phyloP scores from a whole-genome alignment of 64 coral and sea anemone genomes.

The Montipora foliosa region DNA sequence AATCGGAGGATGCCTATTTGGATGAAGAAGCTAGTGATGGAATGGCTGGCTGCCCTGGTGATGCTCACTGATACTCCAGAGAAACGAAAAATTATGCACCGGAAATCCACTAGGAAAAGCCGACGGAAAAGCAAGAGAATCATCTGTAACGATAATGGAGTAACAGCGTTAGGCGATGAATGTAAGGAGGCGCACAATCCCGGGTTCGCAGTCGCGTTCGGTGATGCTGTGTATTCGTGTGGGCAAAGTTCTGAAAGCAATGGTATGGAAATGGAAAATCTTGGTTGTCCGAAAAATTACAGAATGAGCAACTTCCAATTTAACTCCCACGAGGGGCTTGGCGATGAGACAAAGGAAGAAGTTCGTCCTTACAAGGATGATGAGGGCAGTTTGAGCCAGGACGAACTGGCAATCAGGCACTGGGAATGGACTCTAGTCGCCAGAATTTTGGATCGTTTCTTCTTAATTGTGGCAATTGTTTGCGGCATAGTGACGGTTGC shows the following conservation, averaged over 20 bases:
- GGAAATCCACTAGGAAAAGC: constrained; percentile 6
- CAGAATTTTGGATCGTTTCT: constrained; percentile 87
- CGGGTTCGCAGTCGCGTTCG: constrained; percentile 4
- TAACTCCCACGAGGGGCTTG: neutral
- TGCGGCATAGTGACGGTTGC: constrained; percentile 79
- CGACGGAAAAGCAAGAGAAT: neutral
- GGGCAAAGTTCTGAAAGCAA: neutral
- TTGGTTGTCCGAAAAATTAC: neutral
- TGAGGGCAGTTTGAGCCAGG: constrained; percentile 31
- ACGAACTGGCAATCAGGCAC: constrained; percentile 72
- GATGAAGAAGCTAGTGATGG: constrained; percentile 64
- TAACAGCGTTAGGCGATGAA: neutral
- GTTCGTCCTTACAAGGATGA: constrained; percentile 62
- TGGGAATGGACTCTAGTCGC: constrained; percentile 93
- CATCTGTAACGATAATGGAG: neutral
- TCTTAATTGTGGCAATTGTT: constrained; percentile 71
- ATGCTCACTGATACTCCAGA: constrained; percentile 52
- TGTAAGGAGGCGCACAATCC: constrained; percentile 10
- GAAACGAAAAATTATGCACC: constrained; percentile 36
- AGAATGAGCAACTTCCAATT: constrained; percentile 25
- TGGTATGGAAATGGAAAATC: neutral
- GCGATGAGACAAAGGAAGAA: constrained; percentile 12
- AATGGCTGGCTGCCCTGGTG: constrained; percentile 77
- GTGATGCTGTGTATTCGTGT: constrained; percentile 18
- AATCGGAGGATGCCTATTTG: constrained; percentile 82